phyloP scores from a whole-genome alignment of 2,888 invertebrate genomes.

The Habroteleia sp. region DNA sequence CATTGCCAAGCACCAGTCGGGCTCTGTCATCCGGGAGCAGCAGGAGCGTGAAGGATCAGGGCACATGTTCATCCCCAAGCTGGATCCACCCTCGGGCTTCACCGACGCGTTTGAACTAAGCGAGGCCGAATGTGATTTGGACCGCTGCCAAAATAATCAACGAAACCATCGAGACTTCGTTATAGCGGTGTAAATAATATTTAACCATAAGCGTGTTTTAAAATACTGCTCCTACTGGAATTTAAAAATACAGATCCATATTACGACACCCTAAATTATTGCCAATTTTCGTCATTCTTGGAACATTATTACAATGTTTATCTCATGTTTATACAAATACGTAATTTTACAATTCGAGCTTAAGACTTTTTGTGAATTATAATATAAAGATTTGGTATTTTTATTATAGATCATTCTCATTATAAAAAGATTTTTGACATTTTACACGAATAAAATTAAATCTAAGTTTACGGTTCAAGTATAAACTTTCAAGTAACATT shows the following conservation, averaged over 20 bases:
- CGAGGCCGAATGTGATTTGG: conserved; percentile 84
- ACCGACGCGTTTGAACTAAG: conserved; percentile 85
- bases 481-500: too few species aligned
- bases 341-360: not conserved
- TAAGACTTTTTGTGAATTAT: too few species aligned
- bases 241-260: conserved; percentile 45
- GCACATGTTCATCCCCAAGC: conserved; percentile 80
- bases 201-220: conserved; percentile 66
- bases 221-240: conserved; percentile 59
- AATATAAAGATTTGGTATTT: too few species aligned
- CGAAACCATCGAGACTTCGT: conserved; percentile 80
- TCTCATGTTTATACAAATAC: conserved; percentile 5
- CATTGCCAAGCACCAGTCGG: conserved; percentile 80
- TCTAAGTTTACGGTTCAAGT: too few species aligned
- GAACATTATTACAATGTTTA: conserved; percentile 8
- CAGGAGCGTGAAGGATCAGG: conserved; percentile 80
- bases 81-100: conserved; percentile 91
- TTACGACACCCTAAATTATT: conserved; percentile 48
- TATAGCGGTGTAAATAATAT: conserved; percentile 80
- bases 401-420: not conserved
- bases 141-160: conserved; percentile 79
- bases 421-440: conserved; percentile 1
- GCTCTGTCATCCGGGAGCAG: conserved; percentile 77
- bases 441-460: too few species aligned
- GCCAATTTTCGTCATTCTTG: not conserved